Percentiles rank a stretch among this genome's conserved stretches.
These are phyloP conservation scores for Bostrychus sinensis DNA, from an alignment of 2,113 vertebrate species.

Conservation along the genomic window DNA sequence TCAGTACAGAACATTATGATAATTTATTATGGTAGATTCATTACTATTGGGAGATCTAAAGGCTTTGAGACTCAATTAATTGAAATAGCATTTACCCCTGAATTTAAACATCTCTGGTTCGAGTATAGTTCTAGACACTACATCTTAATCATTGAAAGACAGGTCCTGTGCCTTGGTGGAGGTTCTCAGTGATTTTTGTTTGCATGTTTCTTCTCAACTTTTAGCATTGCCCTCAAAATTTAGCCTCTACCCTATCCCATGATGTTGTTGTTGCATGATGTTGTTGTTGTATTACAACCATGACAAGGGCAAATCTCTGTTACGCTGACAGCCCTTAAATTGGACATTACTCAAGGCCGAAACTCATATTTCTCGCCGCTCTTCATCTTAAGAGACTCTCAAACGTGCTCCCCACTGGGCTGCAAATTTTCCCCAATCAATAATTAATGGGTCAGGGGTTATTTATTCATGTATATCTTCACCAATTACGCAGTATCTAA, in stretches of 20 bases:
- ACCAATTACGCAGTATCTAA: conserved; percentile 79
- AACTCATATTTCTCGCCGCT: conserved; percentile 76
- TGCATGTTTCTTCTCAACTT: conserved; percentile 40
- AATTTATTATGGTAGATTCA: too few relatives aligned
- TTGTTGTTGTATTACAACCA: conserved; percentile 58
- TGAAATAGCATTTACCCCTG: too few relatives aligned
- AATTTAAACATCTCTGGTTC: too few relatives aligned
- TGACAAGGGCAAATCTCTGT: conserved; percentile 60
- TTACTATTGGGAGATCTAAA: too few relatives aligned
- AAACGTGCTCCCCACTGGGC: conserved; percentile 69
- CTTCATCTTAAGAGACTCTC: conserved; percentile 80
- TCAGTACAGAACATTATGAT: too few relatives aligned
- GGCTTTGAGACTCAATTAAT: too few relatives aligned
- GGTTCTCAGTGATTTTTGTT: too few relatives aligned
- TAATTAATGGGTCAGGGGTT: conserved; percentile 79
- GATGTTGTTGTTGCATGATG: conserved; percentile 49
- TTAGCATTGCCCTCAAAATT: conserved; percentile 34
- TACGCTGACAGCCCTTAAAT: conserved; percentile 76
- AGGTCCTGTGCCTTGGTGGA: too few relatives aligned
- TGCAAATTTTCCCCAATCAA: conserved; percentile 74
- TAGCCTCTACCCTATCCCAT: conserved; percentile 46
- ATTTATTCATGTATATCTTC: conserved; percentile 82
- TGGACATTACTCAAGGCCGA: conserved; percentile 82
- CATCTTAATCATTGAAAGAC: too few relatives aligned
- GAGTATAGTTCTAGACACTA: too few relatives aligned